These are phyloP conservation scores for Oreochromis mossambicus DNA, from an alignment of 2,797 vertebrate species.

Conservation along the genomic window DNA sequence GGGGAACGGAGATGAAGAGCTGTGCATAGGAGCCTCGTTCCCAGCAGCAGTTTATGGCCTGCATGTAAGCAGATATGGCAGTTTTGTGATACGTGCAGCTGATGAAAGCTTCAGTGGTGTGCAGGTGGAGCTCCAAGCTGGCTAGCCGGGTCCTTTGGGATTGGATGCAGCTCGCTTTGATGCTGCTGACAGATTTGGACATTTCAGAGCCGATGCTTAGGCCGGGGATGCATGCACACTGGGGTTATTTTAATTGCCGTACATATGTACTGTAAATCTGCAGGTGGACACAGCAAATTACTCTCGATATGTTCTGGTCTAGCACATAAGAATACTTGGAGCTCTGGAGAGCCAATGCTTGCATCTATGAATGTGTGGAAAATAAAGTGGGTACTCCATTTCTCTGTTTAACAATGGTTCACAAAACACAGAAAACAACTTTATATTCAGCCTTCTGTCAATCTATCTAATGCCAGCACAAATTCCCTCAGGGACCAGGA, in stretches of 20 bases:
- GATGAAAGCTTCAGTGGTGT: slow-evolving; percentile 44
- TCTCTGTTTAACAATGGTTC: not conserved
- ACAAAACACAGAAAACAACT: slow-evolving; percentile 23
- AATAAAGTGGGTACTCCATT: not conserved
- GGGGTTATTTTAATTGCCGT: not conserved
- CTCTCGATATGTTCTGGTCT: not conserved
- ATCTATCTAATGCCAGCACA: slow-evolving; percentile 7
- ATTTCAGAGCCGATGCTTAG: slow-evolving; percentile 16
- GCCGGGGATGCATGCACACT: not conserved
- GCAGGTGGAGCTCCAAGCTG: slow-evolving; percentile 55
- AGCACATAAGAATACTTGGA: not conserved
- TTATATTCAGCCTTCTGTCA: slow-evolving; percentile 38
- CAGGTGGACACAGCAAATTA: not conserved
- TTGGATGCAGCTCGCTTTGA: slow-evolving; percentile 49
- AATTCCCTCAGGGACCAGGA: slow-evolving; percentile 17
- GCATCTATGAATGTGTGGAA: not conserved
- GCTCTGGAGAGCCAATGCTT: not conserved
- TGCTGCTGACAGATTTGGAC: slow-evolving; percentile 46
- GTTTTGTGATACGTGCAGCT: slow-evolving; percentile 36
- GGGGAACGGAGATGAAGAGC: not conserved
- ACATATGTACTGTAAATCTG: not conserved
- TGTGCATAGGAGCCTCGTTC: not conserved
- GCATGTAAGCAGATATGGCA: slow-evolving; percentile 38
- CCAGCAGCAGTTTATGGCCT: slow-evolving; percentile 3
- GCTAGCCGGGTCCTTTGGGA: slow-evolving; percentile 38